Percentiles rank a stretch among this genome's conserved stretches.
Conservation (phyloP, 2,797 vertebrate species). For the Notamacropus eugenii region DNA sequence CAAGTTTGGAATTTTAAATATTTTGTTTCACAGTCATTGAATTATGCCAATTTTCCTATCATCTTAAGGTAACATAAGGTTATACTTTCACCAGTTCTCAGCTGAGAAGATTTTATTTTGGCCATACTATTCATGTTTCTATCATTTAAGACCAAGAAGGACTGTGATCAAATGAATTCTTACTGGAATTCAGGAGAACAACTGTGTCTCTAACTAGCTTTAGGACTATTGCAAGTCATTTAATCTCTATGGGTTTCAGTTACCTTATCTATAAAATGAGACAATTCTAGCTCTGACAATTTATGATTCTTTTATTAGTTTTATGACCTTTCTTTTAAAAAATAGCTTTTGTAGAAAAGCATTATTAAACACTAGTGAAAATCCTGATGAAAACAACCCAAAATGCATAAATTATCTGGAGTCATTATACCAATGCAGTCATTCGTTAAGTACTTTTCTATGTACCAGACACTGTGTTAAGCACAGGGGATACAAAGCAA, state of each 20-base stretch:
- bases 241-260: background rate
- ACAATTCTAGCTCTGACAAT: background rate
- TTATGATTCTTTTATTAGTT: background rate
- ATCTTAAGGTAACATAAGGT: background rate
- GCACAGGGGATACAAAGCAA: too few relatives aligned
- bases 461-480: too few relatives aligned
- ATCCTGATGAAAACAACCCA: too few relatives aligned
- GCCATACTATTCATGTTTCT: background rate
- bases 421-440: too few relatives aligned
- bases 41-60: slow-evolving; percentile 18
- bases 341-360: background rate
- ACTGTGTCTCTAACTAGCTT: background rate
- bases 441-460: too few relatives aligned
- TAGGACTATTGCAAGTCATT: background rate
- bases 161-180: background rate
- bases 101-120: too few relatives aligned
- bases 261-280: background rate
- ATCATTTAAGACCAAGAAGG: background rate
- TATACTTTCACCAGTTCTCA: background rate
- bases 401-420: too few relatives aligned
- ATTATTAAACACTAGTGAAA: background rate
- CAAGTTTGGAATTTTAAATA: slow-evolving; percentile 5
- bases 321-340: background rate
- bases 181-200: background rate
- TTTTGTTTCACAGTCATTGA: background rate